Evolutionary conservation across 2,888 invertebrate genomes (phyloP).

Genomic region (Lycophotia porphyrea): DNA sequence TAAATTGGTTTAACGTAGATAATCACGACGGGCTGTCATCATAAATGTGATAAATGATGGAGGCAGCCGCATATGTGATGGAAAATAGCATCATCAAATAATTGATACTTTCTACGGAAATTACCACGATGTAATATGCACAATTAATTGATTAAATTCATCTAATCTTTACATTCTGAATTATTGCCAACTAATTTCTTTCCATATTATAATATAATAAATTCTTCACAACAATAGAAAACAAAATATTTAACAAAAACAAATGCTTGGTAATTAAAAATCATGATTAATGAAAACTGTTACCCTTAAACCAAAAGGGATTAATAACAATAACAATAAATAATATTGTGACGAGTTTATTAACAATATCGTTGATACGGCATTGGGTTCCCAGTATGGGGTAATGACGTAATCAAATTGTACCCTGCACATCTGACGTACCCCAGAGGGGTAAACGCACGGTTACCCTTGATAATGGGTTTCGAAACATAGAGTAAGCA

Average conservation of each 20-base stretch:
- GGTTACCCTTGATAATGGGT: slow-evolving; percentile 83
- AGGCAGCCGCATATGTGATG: neutral
- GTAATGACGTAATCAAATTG: slow-evolving; percentile 86
- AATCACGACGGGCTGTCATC: neutral
- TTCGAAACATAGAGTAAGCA: slow-evolving; percentile 65
- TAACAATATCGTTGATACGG: slow-evolving; percentile 72
- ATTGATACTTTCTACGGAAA: neutral
- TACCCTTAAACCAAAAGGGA: slow-evolving; percentile 42
- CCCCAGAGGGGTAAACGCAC: slow-evolving; percentile 73
- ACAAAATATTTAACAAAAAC: slow-evolving; percentile 4
- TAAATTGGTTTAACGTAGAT: too few relatives aligned
- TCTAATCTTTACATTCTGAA: neutral
- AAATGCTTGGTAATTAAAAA: slow-evolving; percentile 53
- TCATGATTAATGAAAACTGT: slow-evolving; percentile 30
- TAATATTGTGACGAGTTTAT: slow-evolving; percentile 77
- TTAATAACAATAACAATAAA: slow-evolving; percentile 71
- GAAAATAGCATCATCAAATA: neutral
- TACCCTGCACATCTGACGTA: slow-evolving; percentile 76
- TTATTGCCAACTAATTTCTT: slow-evolving; percentile 22
- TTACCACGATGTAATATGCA: neutral
- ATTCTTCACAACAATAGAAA: slow-evolving; percentile 16
- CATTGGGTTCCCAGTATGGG: slow-evolving; percentile 71
- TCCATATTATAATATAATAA: too few relatives aligned
- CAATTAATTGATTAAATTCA: too few relatives aligned
- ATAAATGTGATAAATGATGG: neutral